These are phyloP conservation scores for Alethe castanea DNA, from an alignment of 2,113 vertebrate species.

Conservation along the genomic window DNA sequence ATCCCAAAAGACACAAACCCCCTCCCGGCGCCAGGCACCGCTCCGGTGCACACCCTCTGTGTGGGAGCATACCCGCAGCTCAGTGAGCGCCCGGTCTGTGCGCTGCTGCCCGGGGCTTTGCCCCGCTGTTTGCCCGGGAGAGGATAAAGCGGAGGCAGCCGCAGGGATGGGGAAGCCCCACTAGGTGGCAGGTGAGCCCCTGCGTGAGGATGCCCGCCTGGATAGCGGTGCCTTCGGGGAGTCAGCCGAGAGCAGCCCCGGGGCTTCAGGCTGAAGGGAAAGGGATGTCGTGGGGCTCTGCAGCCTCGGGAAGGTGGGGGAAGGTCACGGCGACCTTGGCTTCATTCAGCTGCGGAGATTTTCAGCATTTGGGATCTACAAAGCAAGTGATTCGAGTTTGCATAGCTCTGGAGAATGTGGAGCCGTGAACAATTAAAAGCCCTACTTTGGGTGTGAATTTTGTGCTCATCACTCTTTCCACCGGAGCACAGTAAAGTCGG, in stretches of 20 bases:
- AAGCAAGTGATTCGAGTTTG: background rate
- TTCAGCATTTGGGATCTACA: background rate
- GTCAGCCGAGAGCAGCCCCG: background rate
- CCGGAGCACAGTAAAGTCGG: background rate
- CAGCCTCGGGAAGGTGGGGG: background rate
- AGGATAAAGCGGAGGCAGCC: background rate
- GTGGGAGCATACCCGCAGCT: accelerated
- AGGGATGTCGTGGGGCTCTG: background rate
- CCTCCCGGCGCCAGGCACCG: no score
- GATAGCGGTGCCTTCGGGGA: accelerated
- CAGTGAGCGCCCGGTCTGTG: accelerated
- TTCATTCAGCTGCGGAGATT: background rate
- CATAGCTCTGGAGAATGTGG: background rate
- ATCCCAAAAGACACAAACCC: background rate
- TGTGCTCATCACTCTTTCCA: background rate
- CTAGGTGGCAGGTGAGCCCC: background rate
- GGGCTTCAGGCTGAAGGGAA: accelerated
- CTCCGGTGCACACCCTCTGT: background rate
- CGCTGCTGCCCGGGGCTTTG: background rate
- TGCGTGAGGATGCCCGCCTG: accelerated
- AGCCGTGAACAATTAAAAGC: background rate
- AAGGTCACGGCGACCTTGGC: background rate
- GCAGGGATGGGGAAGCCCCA: background rate
- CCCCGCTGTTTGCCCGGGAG: background rate
- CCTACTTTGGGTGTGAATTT: background rate